These are phyloP conservation scores for Dolichotis patagonum DNA, from an alignment of 2,113 vertebrate genomes.

Conservation along the genomic window DNA sequence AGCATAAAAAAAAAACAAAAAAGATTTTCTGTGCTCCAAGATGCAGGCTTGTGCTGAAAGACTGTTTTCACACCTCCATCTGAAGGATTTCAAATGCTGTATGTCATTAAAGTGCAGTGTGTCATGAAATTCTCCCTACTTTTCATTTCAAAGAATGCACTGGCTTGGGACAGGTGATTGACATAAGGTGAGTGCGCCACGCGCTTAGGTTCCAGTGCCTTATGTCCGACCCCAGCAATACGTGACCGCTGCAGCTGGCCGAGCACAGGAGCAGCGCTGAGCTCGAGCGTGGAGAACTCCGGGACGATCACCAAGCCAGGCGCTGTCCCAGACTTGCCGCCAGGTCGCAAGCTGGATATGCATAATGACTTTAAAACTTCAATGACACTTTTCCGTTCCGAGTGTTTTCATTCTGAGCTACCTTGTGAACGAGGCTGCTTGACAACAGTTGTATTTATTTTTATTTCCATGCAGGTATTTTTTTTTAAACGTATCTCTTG, in stretches of 20 bases:
- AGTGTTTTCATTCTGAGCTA: conserved; percentile 83
- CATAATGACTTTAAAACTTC: conserved; percentile 81
- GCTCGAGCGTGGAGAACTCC: conserved; percentile 84
- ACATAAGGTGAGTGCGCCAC: conserved; percentile 86
- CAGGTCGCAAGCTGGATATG: conserved; percentile 83
- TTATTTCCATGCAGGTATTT: conserved; percentile 82
- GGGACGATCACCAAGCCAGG: conserved; percentile 84
- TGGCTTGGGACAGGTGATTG: conserved; percentile 83
- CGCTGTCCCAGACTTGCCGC: conserved; percentile 82
- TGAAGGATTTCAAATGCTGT: conserved; percentile 86
- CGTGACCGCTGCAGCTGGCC: conserved; percentile 80
- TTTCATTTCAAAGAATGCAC: conserved; percentile 85
- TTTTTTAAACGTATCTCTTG: conserved; percentile 85
- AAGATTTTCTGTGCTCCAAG: conserved; percentile 81
- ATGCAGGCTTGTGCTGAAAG: conserved; percentile 84
- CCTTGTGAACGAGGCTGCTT: conserved; percentile 84
- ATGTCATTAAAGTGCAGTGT: conserved; percentile 87
- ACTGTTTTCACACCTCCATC: conserved; percentile 83
- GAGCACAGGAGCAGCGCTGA: conserved; percentile 78
- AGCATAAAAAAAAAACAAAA: conserved; percentile 83
- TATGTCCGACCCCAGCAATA: conserved; percentile 85
- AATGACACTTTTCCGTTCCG: conserved; percentile 74
- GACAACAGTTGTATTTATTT: conserved; percentile 89
- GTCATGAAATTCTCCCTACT: conserved; percentile 82
- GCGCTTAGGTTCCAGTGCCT: conserved; percentile 88